Base-by-base conservation (phyloP, 2,113 vertebrate genomes). In the Entosphenus tridentatus region DNA sequence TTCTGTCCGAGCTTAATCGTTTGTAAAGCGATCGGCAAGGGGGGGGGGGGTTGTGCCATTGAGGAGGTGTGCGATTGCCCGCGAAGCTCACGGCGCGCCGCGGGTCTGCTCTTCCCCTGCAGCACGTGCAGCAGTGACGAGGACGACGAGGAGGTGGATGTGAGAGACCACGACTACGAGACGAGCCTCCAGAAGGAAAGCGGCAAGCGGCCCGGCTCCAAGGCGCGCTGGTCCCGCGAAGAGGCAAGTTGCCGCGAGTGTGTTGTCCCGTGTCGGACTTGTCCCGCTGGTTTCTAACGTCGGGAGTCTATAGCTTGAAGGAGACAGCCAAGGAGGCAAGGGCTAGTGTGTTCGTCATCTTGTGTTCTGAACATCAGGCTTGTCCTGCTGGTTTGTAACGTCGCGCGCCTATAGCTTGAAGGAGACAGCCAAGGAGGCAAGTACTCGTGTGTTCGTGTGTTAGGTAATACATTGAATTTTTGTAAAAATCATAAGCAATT, bases 51-150 rank as follows among this genome's bases (percentile, higher is more conserved):
- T 39, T 39, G 39, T 39, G 39, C 39, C 39, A 39, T 39, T 39
- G 39, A 39, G 39, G 39, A 39, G 39, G 39, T 39, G 39, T 39
- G 39, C 39, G 39, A 39, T 39, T 39, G 39, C 21, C 21, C 21
- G 21, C 21, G 3, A 21, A 21, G 21, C 4, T 39, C 39, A 39
- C 62, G 62, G 2, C 21, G 62, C 11, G 62, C 62, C 21, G 62
- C n/a, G 9, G 8, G 21, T 65, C n/a, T 21, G n/a, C 9, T 65
- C n/a, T 21, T 9, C 21, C 62, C 62, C 21, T 65, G 10, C 21
- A 65, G 62, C 62, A 65, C 62, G 21, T 65, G 62, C 62, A 65
- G 62, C 62, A 65, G 62, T 21, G 62, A 65, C n/a, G 62, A 65
- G 21, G 62, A 65, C 21, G 62, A 65, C n/a, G 62, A 65, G 2